Base-by-base conservation (phyloP, 2,888 invertebrate genomes). In the Troides aeacus region DNA sequence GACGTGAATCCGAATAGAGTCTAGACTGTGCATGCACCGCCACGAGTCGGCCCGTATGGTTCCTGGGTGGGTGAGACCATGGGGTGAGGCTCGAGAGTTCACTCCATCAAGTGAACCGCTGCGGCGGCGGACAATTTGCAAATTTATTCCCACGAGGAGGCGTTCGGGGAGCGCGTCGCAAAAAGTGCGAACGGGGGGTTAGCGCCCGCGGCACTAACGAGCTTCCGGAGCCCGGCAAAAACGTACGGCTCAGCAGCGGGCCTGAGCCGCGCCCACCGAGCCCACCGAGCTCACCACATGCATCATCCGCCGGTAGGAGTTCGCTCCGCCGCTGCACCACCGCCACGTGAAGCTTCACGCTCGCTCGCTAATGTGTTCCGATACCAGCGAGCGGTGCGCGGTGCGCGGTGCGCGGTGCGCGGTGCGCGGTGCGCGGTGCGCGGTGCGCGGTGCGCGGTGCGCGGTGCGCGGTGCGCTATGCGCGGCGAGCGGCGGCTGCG, bases 401-500 rank as follows among this genome's bases (percentile, higher is more conserved):
- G 65, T n/a, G 73, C 70, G 2, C 6, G 4, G 36, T 6, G 4
- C 6, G 6, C 36, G 50, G 8, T 3, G 50, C 8, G 50, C 50
- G 8, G 50, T 10, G 50, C 6, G 36, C 4, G 36, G 36, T 36
- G 36, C 36, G 36, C 6, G 36, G 7, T 4, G 36, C 7, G 36
- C 36, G 4, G 6, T 4, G 36, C 4, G 36, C 3, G 36, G 36
- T 1, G 2, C 6, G 36, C 4, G 2, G 36, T 21, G 21, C 21
- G 36, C 7, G 2, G 36, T 4, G 36, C 6, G 36, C 4, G 36
- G 7, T 4, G 68, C 46, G 65, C 76, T 80, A 78, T 78, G 78
- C 75, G 77, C 74, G 73, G 75, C 78, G 77, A 71, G 72, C 62
- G 62, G 69, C 58, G 71, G 53, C 64, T n/a, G 60, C 30, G 21